A percentile compares a stretch with the other conserved stretches of the same genome.
Evolutionary conservation across 53 echinoderm and acorn worm genomes (phyloP).

Genomic region (Arbacia lixula): DNA sequence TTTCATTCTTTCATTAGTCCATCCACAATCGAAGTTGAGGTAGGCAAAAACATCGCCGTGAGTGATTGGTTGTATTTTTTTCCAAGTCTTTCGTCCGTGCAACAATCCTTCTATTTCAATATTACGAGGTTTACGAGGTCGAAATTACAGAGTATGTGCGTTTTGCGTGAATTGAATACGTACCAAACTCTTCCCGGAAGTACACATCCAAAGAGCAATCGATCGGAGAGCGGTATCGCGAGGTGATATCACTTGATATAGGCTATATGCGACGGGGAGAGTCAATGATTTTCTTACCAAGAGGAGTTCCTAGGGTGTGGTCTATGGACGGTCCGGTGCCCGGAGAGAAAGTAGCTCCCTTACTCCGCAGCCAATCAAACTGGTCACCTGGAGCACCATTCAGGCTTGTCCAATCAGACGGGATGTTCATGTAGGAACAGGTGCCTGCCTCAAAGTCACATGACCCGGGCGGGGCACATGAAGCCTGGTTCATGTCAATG

Average conservation of each 20-base stretch:
- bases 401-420: background rate
- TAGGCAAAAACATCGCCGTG: no score
- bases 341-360: conserved; percentile 57
- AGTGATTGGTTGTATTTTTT: no score
- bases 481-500: conserved; percentile 69
- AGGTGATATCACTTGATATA: no score
- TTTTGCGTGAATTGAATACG: no score
- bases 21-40: no score
- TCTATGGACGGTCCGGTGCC: conserved; percentile 73
- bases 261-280: background rate
- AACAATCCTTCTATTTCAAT: no score
- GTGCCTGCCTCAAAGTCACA: conserved; percentile 87
- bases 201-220: no score
- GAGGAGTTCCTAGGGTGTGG: conserved; percentile 79
- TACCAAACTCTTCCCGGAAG: no score
- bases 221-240: no score
- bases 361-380: conserved; percentile 85
- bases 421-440: conserved; percentile 78
- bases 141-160: background rate
- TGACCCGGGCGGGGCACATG: conserved; percentile 69
- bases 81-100: no score
- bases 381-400: conserved; percentile 44
- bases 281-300: background rate
- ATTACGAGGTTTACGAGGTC: no score
- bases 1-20: no score